A percentile compares a stretch with the other conserved stretches of the same genome.
Evolutionary conservation across 2,797 vertebrate species (phyloP).

Genomic region (Phrynocephalus vlangalii): DNA sequence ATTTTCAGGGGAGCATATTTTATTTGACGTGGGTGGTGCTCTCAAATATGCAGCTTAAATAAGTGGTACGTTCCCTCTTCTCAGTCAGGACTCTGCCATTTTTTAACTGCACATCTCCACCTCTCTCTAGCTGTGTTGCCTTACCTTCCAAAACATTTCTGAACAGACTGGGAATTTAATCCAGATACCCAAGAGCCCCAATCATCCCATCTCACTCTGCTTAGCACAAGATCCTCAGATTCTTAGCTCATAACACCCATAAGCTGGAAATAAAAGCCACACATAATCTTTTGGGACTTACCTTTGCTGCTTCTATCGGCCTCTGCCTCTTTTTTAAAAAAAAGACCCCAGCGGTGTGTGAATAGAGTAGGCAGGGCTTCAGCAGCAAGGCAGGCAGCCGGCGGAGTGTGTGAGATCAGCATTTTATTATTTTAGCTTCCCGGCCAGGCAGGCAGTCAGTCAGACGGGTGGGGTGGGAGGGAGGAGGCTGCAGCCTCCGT

Average conservation of each 20-base stretch:
- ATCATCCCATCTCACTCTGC: too few relatives aligned
- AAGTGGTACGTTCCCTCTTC: not conserved
- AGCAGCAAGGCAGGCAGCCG: constrained; percentile 39
- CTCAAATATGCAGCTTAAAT: too few relatives aligned
- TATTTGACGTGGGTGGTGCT: too few relatives aligned
- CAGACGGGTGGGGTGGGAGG: constrained; percentile 27
- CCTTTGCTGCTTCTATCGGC: constrained; percentile 33
- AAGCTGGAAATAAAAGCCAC: too few relatives aligned
- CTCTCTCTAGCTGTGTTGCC: not conserved
- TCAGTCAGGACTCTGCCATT: too few relatives aligned
- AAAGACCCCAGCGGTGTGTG: constrained; percentile 13
- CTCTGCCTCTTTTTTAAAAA: not conserved
- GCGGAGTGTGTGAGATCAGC: constrained; percentile 77
- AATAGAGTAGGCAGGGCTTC: constrained; percentile 58
- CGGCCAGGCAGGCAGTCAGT: constrained; percentile 58
- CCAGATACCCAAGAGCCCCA: not conserved
- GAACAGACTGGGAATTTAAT: not conserved
- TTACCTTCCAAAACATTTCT: not conserved
- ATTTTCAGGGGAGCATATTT: too few relatives aligned
- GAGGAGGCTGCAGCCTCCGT: constrained; percentile 56
- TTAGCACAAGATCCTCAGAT: not conserved
- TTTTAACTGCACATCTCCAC: not conserved
- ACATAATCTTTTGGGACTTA: not conserved
- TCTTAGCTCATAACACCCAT: not conserved
- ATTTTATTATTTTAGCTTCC: constrained; percentile 78